Evolutionary conservation across 2,113 vertebrate species (phyloP), one percentile per base, ranked within the genome.

Genomic region (Indri indri): DNA sequence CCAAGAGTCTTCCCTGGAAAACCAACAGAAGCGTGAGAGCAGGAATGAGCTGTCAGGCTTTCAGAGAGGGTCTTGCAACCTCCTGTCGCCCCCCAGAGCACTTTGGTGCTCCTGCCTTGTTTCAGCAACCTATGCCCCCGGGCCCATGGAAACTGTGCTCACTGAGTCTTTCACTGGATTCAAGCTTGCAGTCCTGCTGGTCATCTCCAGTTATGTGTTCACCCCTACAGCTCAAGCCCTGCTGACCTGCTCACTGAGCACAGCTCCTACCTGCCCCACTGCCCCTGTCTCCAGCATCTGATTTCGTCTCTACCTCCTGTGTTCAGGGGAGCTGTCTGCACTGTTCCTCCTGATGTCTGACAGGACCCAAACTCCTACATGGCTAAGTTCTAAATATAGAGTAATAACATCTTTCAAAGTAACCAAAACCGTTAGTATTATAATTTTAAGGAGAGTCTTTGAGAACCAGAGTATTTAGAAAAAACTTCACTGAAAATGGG

Each of bases 401-500:
- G 34, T 23, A 11, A 52, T 47, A 37, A 85, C 77, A 18, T 81
- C 37, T 93, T 91, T 85, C n/a, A 73, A 91, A 68, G 22, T n/a
- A 45, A 66, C 42, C 27, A 50, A 77, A 68, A 30, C 34, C 17
- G 3, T 86, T 37, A 57, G 6, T 8, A n/a, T 45, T 52, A 1
- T 52, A 81, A 86, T 77, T 86, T 81, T 66, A 86, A 77, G 27
- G 30, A 73, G 11, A 22, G 20, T 34, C 42, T 83, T 65, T 59
- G 88, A 88, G 40, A 96, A 84, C 65, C 37, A 52, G 10, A n/a
- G 32, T 84, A 68, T 70, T 91, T 57, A 59, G 7, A 59, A 40
- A 68, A 83, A 11, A 22, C 37, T 86, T 74, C 52, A 86, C 20
- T 59, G 45, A 88, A 37, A 30, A 59, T 32, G 20, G 13, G 1